phyloP scores from a whole-genome alignment of 2,797 vertebrate species.

The Chaunax sp. region DNA sequence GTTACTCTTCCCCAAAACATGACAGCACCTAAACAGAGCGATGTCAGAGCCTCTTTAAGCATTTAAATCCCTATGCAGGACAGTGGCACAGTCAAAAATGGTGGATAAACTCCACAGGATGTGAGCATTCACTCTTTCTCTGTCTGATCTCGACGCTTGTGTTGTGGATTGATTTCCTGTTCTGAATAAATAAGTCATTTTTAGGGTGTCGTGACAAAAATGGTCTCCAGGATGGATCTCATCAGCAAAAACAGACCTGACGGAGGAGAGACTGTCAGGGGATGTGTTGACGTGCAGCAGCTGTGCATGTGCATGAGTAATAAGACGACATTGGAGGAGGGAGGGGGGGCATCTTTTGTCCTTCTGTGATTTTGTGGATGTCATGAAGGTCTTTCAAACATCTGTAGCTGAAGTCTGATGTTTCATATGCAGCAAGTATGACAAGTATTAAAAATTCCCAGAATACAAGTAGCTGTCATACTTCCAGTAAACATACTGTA shows the following conservation, averaged over 20 bases:
- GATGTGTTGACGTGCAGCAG: slow-evolving; percentile 23
- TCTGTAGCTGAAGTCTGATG: not conserved
- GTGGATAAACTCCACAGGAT: slow-evolving; percentile 40
- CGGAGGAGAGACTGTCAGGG: not conserved
- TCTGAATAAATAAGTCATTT: slow-evolving; percentile 50
- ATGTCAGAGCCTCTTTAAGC: slow-evolving; percentile 53
- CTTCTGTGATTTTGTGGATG: slow-evolving; percentile 7
- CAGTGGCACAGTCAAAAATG: slow-evolving; percentile 35
- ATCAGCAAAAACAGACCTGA: slow-evolving; percentile 20
- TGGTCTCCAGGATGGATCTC: slow-evolving; percentile 36
- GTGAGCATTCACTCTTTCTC: slow-evolving; percentile 4
- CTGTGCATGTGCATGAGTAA: slow-evolving; percentile 33
- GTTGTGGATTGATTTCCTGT: slow-evolving; percentile 36
- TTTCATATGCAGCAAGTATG: slow-evolving; percentile 1
- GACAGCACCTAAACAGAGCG: slow-evolving; percentile 47
- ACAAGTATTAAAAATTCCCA: slow-evolving; percentile 8
- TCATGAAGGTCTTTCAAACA: slow-evolving; percentile 21
- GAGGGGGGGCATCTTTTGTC: slow-evolving; percentile 23
- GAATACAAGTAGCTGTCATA: slow-evolving; percentile 20
- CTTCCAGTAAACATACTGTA: slow-evolving; percentile 11
- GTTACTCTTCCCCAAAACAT: slow-evolving; percentile 46
- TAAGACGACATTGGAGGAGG: slow-evolving; percentile 22
- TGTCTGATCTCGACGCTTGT: not conserved
- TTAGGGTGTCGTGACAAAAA: slow-evolving; percentile 18
- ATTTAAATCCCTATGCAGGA: slow-evolving; percentile 18